Conservation (phyloP, 1,140 invertebrate species). For the Plutomurus gul region DNA sequence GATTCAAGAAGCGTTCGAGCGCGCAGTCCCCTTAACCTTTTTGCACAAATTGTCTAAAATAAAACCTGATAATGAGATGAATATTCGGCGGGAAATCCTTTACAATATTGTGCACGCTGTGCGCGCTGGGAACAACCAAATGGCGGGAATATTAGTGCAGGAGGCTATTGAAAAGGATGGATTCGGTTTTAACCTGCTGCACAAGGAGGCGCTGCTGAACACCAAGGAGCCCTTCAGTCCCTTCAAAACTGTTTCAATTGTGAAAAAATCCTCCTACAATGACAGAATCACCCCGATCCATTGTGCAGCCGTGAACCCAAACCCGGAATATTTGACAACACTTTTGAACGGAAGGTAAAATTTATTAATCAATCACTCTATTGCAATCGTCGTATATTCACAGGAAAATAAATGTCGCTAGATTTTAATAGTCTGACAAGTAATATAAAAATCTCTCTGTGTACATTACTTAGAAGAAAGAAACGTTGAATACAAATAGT, state of each 20-base stretch:
- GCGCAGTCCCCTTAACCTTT: not conserved
- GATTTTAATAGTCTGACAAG: too few species aligned
- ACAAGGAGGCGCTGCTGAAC: constrained; percentile 38
- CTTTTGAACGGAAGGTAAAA: too few species aligned
- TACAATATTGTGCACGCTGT: constrained; percentile 4
- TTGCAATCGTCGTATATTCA: too few species aligned
- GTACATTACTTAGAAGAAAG: too few species aligned
- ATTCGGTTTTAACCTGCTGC: constrained; percentile 43
- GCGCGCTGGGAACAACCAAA: constrained; percentile 32
- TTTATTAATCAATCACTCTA: too few species aligned
- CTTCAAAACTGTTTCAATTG: constrained; percentile 58
- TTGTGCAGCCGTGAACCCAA: constrained; percentile 64
- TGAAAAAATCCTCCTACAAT: constrained; percentile 57
- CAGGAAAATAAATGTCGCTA: too few species aligned
- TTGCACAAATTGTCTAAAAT: not conserved
- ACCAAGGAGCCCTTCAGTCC: constrained; percentile 52
- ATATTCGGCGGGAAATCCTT: not conserved
- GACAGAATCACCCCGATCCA: constrained; percentile 62
- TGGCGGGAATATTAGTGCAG: constrained; percentile 35
- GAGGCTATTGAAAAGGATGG: constrained; percentile 7
- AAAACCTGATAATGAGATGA: not conserved
- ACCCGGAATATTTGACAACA: constrained; percentile 59
- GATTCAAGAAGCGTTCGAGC: not conserved
- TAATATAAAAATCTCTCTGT: too few species aligned
- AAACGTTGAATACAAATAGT: too few species aligned